phyloP scores from a whole-genome alignment of 2,888 invertebrate species.

The Clanis bilineata region DNA sequence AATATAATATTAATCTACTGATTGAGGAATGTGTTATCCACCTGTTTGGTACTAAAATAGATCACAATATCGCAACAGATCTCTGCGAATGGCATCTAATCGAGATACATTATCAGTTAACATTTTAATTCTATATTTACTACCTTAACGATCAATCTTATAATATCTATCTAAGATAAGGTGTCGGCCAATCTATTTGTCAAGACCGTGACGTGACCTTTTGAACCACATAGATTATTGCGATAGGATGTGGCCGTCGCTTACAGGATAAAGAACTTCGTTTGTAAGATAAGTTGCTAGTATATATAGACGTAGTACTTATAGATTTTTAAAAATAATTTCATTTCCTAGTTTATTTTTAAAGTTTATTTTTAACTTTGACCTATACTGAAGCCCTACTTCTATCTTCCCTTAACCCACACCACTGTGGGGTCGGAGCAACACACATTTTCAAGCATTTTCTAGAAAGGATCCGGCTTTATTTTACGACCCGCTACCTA shows the following conservation, averaged over 20 bases:
- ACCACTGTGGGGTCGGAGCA: too few species aligned
- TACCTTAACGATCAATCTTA: neutral
- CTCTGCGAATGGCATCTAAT: slow-evolving; percentile 5
- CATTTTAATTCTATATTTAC: neutral
- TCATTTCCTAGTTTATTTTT: too few species aligned
- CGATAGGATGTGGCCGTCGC: slow-evolving; percentile 3
- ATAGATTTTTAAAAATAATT: too few species aligned
- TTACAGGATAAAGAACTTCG: neutral
- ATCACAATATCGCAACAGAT: slow-evolving; percentile 4
- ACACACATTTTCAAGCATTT: too few species aligned
- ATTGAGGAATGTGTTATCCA: slow-evolving; percentile 7
- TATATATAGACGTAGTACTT: neutral
- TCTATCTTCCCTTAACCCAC: too few species aligned
- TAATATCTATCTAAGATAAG: slow-evolving; percentile 8
- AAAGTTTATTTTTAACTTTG: too few species aligned
- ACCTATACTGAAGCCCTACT: too few species aligned
- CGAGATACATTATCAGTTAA: neutral
- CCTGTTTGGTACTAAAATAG: slow-evolving; percentile 5
- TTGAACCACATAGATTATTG: slow-evolving; percentile 5
- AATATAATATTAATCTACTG: neutral
- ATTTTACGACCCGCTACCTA: too few species aligned
- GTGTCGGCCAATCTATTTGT: slow-evolving; percentile 12
- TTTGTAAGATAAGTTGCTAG: neutral
- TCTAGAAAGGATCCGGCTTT: too few species aligned
- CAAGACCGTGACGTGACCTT: slow-evolving; percentile 8